A percentile compares a stretch with the other conserved stretches of the same genome.
Conservation (phyloP, 2,888 invertebrate species). For the Halictus quadricinctus region DNA sequence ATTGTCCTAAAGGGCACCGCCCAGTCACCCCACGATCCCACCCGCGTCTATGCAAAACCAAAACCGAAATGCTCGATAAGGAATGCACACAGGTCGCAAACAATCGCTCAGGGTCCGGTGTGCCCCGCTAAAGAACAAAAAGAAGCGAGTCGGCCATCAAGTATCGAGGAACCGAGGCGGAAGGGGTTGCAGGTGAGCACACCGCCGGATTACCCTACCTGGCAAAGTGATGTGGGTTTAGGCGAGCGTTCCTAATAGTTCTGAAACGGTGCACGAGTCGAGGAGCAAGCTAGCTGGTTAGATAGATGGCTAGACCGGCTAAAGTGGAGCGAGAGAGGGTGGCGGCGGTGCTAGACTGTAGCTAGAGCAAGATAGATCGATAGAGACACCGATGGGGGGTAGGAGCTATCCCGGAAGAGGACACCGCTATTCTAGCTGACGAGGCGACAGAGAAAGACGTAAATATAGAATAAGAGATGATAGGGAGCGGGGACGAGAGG, state of each 20-base stretch:
- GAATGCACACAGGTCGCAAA: neutral
- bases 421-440: neutral
- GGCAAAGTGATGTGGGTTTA: constrained; percentile 70
- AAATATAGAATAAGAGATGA: constrained; percentile 54
- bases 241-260: constrained; percentile 78
- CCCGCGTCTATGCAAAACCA: neutral
- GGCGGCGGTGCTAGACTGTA: neutral
- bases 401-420: constrained; percentile 7
- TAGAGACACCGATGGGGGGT: neutral
- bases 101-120: neutral
- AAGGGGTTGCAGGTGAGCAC: constrained; percentile 67
- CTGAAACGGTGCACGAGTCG: constrained; percentile 74
- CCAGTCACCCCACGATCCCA: neutral
- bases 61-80: neutral
- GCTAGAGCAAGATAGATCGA: constrained; percentile 41
- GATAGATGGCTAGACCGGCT: constrained; percentile 52
- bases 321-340: constrained; percentile 21
- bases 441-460: constrained; percentile 40
- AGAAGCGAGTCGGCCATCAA: constrained; percentile 41
- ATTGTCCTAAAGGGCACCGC: too few relatives aligned
- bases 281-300: constrained; percentile 65
- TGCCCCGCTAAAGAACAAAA: neutral
- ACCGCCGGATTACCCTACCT: constrained; percentile 66
- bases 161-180: constrained; percentile 24
- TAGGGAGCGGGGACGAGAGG: constrained; percentile 36